These are phyloP conservation scores for Epinephelus lanceolatus DNA, from an alignment of 2,113 vertebrate genomes.

Conservation along the genomic window DNA sequence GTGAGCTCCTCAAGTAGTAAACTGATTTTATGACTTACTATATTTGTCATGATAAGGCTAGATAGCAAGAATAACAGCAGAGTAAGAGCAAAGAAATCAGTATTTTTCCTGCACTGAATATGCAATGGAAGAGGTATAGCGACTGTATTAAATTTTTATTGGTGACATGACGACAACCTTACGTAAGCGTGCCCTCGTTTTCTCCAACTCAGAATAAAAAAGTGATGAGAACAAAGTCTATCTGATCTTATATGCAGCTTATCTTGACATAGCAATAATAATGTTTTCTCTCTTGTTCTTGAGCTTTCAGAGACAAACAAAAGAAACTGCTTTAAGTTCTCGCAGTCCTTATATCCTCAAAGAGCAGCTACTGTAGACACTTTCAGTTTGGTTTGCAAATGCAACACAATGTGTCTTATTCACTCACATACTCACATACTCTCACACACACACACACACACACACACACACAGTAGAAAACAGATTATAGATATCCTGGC, in stretches of 20 bases:
- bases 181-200: slow-evolving; percentile 79
- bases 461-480: slow-evolving; percentile 43
- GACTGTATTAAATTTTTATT: slow-evolving; percentile 72
- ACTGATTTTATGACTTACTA: slow-evolving; percentile 25
- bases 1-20: slow-evolving; percentile 6
- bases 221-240: slow-evolving; percentile 65
- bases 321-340: slow-evolving; percentile 34
- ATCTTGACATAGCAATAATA: slow-evolving; percentile 47
- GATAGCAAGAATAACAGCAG: slow-evolving; percentile 24
- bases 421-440: not conserved
- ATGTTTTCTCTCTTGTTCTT: slow-evolving; percentile 28
- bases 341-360: slow-evolving; percentile 33
- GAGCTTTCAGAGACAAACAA: slow-evolving; percentile 37
- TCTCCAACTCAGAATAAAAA: slow-evolving; percentile 66
- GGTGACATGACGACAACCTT: slow-evolving; percentile 70
- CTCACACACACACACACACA: not conserved
- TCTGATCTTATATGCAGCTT: slow-evolving; percentile 60
- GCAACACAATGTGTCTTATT: slow-evolving; percentile 59
- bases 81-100: slow-evolving; percentile 24
- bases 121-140: slow-evolving; percentile 65
- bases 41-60: slow-evolving; percentile 5
- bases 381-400: slow-evolving; percentile 47
- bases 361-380: slow-evolving; percentile 38
- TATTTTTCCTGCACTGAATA: slow-evolving; percentile 60
- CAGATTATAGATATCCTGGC: slow-evolving; percentile 76